These are phyloP conservation scores for Theristicus caerulescens DNA, from an alignment of 2,113 vertebrate genomes.

Conservation along the genomic window DNA sequence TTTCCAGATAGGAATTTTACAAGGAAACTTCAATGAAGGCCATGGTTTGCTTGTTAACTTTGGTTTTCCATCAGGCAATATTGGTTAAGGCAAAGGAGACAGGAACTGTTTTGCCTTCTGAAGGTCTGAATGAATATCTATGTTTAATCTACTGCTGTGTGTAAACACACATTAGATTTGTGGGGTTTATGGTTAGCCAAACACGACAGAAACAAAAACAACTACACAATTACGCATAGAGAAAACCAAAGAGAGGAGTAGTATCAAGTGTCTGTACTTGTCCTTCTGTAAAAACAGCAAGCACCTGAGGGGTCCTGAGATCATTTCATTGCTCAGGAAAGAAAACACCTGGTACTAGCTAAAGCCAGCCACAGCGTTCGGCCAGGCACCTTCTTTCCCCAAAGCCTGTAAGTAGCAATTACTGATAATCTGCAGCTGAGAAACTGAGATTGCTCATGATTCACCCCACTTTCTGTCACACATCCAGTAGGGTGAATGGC, in stretches of 20 bases:
- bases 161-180: background rate
- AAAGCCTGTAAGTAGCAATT: background rate
- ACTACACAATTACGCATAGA: background rate
- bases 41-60: background rate
- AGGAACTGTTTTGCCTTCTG: background rate
- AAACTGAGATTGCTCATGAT: background rate
- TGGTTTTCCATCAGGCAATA: background rate
- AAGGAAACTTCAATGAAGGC: background rate
- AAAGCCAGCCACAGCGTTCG: background rate
- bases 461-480: background rate
- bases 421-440: background rate
- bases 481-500: too few species aligned
- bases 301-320: fast-evolving
- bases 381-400: background rate
- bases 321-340: background rate
- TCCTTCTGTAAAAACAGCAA: background rate
- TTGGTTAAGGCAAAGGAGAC: background rate
- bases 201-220: background rate
- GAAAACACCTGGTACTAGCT: background rate
- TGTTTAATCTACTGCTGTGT: background rate
- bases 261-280: background rate
- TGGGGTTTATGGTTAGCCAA: background rate
- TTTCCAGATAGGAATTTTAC: background rate
- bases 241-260: background rate
- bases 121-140: background rate